Conservation (phyloP, 2,888 invertebrate genomes). For the Chromoteleia sp. region DNA sequence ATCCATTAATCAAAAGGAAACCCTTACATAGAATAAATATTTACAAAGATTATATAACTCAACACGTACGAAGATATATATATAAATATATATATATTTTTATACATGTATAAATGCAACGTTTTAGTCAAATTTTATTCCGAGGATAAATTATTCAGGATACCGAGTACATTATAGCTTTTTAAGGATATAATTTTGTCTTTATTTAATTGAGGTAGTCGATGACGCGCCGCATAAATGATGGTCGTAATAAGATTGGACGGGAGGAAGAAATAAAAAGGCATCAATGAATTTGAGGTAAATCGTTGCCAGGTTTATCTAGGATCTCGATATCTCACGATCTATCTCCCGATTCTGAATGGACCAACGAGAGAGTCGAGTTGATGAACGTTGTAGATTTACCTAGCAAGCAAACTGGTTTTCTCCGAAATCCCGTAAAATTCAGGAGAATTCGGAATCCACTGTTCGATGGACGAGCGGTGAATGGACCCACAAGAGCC, state of each 20-base stretch:
- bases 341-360: slow-evolving; percentile 67
- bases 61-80: slow-evolving; percentile 40
- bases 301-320: slow-evolving; percentile 59
- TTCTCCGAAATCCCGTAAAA: slow-evolving; percentile 76
- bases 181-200: slow-evolving; percentile 61
- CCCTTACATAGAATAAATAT: slow-evolving; percentile 40
- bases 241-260: slow-evolving; percentile 47
- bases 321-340: slow-evolving; percentile 67
- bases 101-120: no score
- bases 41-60: slow-evolving; percentile 45
- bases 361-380: slow-evolving; percentile 40
- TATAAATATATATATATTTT: no score
- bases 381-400: slow-evolving; percentile 66
- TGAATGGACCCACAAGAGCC: slow-evolving; percentile 62
- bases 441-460: slow-evolving; percentile 72
- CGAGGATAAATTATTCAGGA: slow-evolving; percentile 58
- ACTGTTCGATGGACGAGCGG: slow-evolving; percentile 40
- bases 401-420: slow-evolving; percentile 77
- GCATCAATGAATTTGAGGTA: slow-evolving; percentile 65
- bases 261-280: slow-evolving; percentile 48
- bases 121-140: slow-evolving; percentile 55
- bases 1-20: slow-evolving; percentile 28
- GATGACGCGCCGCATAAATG: slow-evolving; percentile 60
- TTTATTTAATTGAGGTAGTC: slow-evolving; percentile 67
- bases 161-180: slow-evolving; percentile 45